Conservation (phyloP, 2,888 invertebrate species). For the Lasioglossum morio region DNA sequence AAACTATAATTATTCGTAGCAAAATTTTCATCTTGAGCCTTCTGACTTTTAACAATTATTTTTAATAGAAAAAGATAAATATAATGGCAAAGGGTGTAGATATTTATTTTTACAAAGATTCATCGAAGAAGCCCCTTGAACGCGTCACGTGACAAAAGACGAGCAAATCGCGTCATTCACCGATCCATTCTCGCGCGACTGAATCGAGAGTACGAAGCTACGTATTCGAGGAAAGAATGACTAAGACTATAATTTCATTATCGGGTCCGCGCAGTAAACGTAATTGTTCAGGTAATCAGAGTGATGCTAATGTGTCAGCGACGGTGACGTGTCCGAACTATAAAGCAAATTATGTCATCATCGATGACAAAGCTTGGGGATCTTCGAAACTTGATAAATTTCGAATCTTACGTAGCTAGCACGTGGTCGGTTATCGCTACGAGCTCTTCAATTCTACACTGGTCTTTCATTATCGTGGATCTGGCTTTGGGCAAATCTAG, state of each 20-base stretch:
- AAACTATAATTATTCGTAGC: no score
- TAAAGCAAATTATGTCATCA: background rate
- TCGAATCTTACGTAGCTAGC: background rate
- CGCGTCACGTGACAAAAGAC: background rate
- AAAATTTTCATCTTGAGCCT: no score
- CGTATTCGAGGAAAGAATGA: background rate
- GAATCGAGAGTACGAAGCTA: background rate
- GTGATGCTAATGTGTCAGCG: no score
- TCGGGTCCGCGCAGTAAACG: background rate
- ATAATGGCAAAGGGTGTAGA: no score
- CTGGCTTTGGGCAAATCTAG: background rate
- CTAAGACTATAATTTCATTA: background rate
- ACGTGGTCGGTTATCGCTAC: slow-evolving; percentile 3
- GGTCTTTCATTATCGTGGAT: slow-evolving; percentile 7
- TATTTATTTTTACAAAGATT: background rate
- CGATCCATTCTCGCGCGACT: background rate
- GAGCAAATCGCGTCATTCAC: background rate
- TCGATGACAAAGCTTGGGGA: background rate
- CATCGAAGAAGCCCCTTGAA: background rate
- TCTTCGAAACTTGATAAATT: background rate
- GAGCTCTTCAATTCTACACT: background rate
- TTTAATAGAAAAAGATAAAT: background rate
- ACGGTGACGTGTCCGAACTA: background rate
- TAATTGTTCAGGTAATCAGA: background rate
- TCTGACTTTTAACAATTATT: background rate